Evolutionary conservation across 2,797 vertebrate species (phyloP), one percentile per base, ranked within the genome.

Genomic region (Amblyopsis hoosieri): DNA sequence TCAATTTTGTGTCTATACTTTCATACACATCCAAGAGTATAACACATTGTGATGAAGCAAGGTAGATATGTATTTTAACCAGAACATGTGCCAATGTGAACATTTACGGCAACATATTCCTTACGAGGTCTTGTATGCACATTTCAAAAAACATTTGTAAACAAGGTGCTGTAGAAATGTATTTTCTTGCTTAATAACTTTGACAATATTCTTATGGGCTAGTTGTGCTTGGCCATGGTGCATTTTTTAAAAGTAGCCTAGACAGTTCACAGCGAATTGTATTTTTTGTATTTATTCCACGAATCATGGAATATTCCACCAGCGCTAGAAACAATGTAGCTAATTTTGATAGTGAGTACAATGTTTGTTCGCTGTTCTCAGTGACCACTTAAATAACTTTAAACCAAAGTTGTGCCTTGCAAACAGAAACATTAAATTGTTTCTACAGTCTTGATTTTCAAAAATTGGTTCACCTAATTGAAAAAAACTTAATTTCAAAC

Each of bases 351-450:
- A 50, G 4, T 15, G 12, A 50, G 19, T 37, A 17, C 14, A 29
- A 45, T 37, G 37, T 62, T 37, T 51, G 64, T 19, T 53, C 64
- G 53, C n/a, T 33, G 31, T 54, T 4, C 23, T 82, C 60, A 54
- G 29, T 58, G 5, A 37, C 12, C 1, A 31, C 61, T 69, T 66
- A 49, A 48, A 17, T 4, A 29, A 73, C 19, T 63, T 54, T 11
- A 70, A 57, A 74, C 74, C 71, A 74, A 67, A 82, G 75, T 74
- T 66, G 67, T 83, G 81, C 71, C 70, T 76, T 80, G 17, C 23
- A 46, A 63, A 74, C 54, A 11, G 23, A 70, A 53, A 47, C 14
- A 45, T 64, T 13, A 4, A 10, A 57, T 45, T 37, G 45, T 12
- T 42, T 42, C 9, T 42, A 42, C 9, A 8, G 37, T 42, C 37